Evolutionary conservation across 2,113 vertebrate species (phyloP).

Genomic region (Lasiurus cinereus): DNA sequence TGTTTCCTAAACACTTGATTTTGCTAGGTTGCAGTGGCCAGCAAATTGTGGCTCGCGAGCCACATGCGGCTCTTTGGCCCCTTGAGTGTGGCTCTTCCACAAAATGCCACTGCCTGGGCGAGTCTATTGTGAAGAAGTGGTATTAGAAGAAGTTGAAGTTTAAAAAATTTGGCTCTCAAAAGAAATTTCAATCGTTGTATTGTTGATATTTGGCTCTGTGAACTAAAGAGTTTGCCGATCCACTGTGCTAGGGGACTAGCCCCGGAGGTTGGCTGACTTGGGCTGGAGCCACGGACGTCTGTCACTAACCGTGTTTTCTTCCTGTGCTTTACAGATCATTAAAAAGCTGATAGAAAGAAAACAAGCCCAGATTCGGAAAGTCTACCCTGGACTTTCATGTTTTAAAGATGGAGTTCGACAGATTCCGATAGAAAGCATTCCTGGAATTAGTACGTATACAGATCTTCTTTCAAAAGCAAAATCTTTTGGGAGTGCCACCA

Average conservation of each 20-base stretch:
- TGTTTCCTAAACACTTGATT: neutral
- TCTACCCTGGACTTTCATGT: conserved; percentile 99
- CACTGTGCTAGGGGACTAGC: neutral
- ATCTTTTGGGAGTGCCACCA: neutral
- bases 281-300: neutral
- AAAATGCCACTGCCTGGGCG: too few relatives aligned
- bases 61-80: too few relatives aligned
- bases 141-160: too few relatives aligned
- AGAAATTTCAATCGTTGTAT: too few relatives aligned
- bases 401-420: conserved; percentile 99
- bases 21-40: neutral
- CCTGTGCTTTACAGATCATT: conserved; percentile 93
- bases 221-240: too few relatives aligned
- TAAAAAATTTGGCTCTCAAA: too few relatives aligned
- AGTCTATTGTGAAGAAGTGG: too few relatives aligned
- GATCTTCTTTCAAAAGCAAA: conserved; percentile 52
- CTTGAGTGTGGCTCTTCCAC: too few relatives aligned
- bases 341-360: conserved; percentile 99
- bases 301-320: conserved; percentile 53
- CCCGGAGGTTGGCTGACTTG: neutral
- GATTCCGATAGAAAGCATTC: conserved; percentile 99
- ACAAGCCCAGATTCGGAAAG: conserved; percentile 98
- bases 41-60: too few relatives aligned
- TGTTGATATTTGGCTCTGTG: too few relatives aligned
- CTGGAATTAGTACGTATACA: conserved; percentile 97